A percentile compares a stretch with the other conserved stretches of the same genome.
phyloP scores from a whole-genome alignment of 1,140 invertebrate species.

The Drepana arcuata region DNA sequence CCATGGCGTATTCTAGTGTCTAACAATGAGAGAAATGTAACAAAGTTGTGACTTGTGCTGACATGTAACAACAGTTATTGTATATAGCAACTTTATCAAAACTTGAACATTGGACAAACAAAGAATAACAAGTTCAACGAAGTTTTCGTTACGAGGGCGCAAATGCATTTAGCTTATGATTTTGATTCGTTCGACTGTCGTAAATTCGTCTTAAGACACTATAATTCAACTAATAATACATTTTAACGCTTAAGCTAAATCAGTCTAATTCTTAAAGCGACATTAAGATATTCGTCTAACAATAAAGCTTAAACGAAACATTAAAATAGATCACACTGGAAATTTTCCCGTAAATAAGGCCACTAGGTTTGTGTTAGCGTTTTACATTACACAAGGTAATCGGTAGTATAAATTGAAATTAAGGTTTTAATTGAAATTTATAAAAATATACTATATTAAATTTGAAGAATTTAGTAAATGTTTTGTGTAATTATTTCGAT shows the following conservation, averaged over 20 bases:
- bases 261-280: slow-evolving; percentile 72
- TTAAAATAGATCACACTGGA: slow-evolving; percentile 59
- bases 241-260: slow-evolving; percentile 68
- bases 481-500: too few relatives aligned
- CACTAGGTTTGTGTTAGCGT: slow-evolving; percentile 35
- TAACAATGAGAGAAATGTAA: too few relatives aligned
- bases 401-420: too few relatives aligned
- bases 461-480: too few relatives aligned
- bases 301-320: slow-evolving; percentile 62
- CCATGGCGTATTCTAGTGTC: too few relatives aligned
- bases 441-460: too few relatives aligned
- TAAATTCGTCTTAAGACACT: slow-evolving; percentile 37
- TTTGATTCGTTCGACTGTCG: slow-evolving; percentile 37
- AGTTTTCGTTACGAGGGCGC: slow-evolving; percentile 3
- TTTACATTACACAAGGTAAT: too few relatives aligned
- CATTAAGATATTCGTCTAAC: slow-evolving; percentile 51
- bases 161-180: slow-evolving; percentile 11
- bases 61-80: slow-evolving; percentile 1
- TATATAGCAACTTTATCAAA: slow-evolving; percentile 8
- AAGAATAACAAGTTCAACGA: slow-evolving; percentile 6
- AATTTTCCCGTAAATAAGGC: slow-evolving; percentile 54
- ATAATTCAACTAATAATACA: slow-evolving; percentile 58
- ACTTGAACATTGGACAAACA: too few relatives aligned
- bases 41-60: neutral
- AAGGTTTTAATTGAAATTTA: too few relatives aligned